These are phyloP conservation scores for Cryptomyrus ogoouensis DNA, from an alignment of 2,113 vertebrate species.

Conservation along the genomic window DNA sequence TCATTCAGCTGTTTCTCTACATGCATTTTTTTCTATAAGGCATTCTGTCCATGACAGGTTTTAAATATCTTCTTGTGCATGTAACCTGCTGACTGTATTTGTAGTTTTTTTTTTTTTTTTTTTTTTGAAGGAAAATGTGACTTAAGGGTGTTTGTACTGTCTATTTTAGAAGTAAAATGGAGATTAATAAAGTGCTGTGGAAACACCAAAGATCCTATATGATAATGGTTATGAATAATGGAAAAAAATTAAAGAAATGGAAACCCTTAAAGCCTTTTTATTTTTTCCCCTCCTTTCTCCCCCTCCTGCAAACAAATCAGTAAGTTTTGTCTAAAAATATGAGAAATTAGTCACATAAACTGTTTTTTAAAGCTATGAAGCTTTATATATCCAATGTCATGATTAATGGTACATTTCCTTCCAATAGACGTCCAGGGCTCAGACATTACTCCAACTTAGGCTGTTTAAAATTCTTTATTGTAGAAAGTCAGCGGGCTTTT, in stretches of 20 bases:
- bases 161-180: conserved; percentile 29
- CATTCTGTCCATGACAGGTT: conserved; percentile 20
- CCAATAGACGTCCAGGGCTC: neutral
- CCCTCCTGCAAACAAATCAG: neutral
- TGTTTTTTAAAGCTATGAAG: neutral
- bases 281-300: neutral
- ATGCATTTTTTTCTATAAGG: conserved; percentile 10
- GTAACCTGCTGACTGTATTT: conserved; percentile 26
- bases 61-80: conserved; percentile 19
- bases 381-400: neutral
- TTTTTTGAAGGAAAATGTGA: conserved; percentile 27
- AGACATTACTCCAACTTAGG: neutral
- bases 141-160: conserved; percentile 28
- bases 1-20: conserved; percentile 11
- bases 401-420: neutral
- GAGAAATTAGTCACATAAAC: neutral
- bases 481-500: neutral
- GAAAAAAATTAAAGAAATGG: conserved; percentile 17
- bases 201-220: conserved; percentile 49
- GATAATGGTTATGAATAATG: conserved; percentile 37
- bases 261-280: conserved; percentile 2
- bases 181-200: conserved; percentile 32
- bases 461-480: neutral
- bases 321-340: neutral
- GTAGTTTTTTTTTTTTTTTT: conserved; percentile 17